These are phyloP conservation scores for Geothlypis trichas DNA, from an alignment of 2,113 vertebrate species.

Conservation along the genomic window DNA sequence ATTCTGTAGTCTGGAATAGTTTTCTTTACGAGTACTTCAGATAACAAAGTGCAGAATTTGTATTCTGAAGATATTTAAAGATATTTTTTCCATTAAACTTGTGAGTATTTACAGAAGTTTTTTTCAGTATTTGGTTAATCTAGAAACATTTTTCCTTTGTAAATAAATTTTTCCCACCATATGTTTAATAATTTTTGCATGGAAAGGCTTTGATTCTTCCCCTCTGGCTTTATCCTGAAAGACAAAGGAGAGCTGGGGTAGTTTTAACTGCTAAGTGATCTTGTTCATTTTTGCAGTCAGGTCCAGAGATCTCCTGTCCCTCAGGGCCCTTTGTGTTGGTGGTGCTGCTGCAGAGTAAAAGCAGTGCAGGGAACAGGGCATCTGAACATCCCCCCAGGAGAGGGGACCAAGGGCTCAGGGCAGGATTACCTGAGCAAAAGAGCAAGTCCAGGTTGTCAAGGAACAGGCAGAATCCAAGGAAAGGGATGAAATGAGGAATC, in stretches of 20 bases:
- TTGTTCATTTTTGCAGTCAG: not conserved
- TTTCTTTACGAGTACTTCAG: not conserved
- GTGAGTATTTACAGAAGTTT: not conserved
- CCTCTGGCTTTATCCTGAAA: not conserved
- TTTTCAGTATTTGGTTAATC: not conserved
- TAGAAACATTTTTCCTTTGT: not conserved
- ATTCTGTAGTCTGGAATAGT: not conserved
- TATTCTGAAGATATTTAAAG: not conserved
- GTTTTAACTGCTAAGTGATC: not conserved
- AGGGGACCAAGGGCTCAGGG: not conserved
- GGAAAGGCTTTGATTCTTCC: not conserved
- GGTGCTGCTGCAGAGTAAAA: not conserved
- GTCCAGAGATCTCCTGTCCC: not conserved
- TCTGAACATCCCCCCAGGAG: not conserved
- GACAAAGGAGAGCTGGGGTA: not conserved
- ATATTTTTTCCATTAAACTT: not conserved
- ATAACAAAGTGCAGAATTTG: not conserved
- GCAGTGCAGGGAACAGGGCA: not conserved
- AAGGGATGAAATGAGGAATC: not conserved
- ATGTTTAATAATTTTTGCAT: not conserved
- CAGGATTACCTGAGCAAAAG: not conserved
- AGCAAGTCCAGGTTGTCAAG: not conserved
- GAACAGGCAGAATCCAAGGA: not conserved
- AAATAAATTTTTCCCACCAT: not conserved
- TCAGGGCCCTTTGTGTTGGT: not conserved